Percentiles rank a stretch among this genome's conserved stretches.
phyloP scores from a whole-genome alignment of 2,888 invertebrate species.

The Mayetiola destructor region DNA sequence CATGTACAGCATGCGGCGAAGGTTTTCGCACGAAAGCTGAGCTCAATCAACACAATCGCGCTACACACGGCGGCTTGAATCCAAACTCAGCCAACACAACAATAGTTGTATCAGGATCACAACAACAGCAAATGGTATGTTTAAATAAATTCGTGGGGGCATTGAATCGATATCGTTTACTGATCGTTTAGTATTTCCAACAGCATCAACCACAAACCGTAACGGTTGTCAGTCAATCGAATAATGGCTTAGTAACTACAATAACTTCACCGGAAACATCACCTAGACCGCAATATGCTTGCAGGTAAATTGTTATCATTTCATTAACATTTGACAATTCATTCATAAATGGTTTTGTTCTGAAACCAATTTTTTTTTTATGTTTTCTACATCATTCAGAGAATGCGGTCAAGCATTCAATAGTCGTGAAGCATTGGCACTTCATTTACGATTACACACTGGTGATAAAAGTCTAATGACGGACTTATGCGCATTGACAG shows the following conservation, averaged over 20 bases:
- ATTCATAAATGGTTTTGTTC: not conserved
- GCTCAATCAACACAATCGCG: slow-evolving; percentile 50
- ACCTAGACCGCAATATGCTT: slow-evolving; percentile 34
- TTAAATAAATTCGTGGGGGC: not conserved
- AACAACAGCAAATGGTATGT: slow-evolving; percentile 16
- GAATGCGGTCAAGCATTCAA: slow-evolving; percentile 51
- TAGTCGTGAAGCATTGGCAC: slow-evolving; percentile 58
- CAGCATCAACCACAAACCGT: slow-evolving; percentile 34
- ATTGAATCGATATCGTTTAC: not conserved
- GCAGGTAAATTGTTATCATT: slow-evolving; percentile 27
- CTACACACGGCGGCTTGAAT: slow-evolving; percentile 38
- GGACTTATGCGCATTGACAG: slow-evolving; percentile 65
- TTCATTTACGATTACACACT: slow-evolving; percentile 65
- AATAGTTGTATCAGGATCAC: slow-evolving; percentile 22
- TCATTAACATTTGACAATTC: not conserved
- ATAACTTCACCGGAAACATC: slow-evolving; percentile 32
- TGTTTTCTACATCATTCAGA: slow-evolving; percentile 23
- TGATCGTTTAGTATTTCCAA: slow-evolving; percentile 10
- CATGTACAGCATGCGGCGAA: slow-evolving; percentile 62
- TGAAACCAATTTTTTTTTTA: not conserved
- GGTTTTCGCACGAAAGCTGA: slow-evolving; percentile 58
- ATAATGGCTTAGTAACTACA: slow-evolving; percentile 31
- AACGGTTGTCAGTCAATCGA: slow-evolving; percentile 34
- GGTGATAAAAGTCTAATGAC: slow-evolving; percentile 68
- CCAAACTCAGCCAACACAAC: slow-evolving; percentile 34